Evolutionary conservation across 2,113 vertebrate species (phyloP), one percentile per base, ranked within the genome.

Genomic region (Sinocyclocheilus anophthalmus): DNA sequence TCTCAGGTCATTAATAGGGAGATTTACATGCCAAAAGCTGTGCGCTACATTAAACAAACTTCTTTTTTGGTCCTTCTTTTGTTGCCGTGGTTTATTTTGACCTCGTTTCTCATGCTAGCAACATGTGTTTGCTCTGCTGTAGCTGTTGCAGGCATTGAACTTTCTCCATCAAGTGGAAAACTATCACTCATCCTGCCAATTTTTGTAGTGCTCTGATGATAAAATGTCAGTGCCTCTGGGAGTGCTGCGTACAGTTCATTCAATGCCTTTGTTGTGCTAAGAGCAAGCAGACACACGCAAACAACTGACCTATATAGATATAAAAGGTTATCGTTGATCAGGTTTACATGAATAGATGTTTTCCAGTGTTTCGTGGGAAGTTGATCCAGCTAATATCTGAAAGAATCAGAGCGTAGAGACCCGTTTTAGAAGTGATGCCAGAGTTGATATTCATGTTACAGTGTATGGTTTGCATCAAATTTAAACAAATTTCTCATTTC

Each of bases 171-270:
- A 33, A 42, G 76, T 55, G 55, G 76, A 72, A 81, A 86, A 80
- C n/a, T 76, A 77, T 84, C 48, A 78, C 81, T 86, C 45, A 61
- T 81, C 79, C 76, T 69, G 59, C 79, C 84, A 87, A 77, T 81
- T 87, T 89, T 5, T 84, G 84, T 33, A 81, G 81, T 57, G 61
- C 33, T 63, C 22, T 24, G 76, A 88, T 88, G 85, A 87, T 80
- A 78, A 84, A 86, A 76, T 63, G 63, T 6, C 80, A 83, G 72
- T 53, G 83, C 67, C 33, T n/a, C 2, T 79, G 61, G 76, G 61
- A 77, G 81, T 82, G 16, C 12, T 48, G 59, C 8, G 30, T 16
- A 18, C 76, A 63, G 63, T 72, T 86, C 39, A 37, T 78, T 16
- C 50, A 16, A 5, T 53, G 33, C 45, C 45, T 61, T 26, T 75